These are phyloP conservation scores for Thelohanellus kitauei DNA, from an alignment of 30 jellyfish, hydroid and myxozoan genomes.

Conservation along the genomic window DNA sequence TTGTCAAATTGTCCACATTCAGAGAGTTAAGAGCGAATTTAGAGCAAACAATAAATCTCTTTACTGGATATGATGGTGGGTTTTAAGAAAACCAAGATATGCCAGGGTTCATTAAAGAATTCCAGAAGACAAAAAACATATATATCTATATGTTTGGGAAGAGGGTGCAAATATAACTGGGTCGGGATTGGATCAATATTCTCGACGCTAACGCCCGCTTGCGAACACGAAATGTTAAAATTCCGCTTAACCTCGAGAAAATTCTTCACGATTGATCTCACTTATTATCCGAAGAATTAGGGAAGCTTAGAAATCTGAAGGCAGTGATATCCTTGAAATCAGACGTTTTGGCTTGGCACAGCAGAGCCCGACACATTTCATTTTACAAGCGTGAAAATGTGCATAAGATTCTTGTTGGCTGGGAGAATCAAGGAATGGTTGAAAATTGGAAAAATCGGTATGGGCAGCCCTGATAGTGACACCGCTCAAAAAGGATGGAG, in stretches of 20 bases:
- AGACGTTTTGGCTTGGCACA: background rate
- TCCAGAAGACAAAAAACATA: too few species aligned
- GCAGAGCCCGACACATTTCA: background rate
- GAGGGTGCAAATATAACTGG: background rate
- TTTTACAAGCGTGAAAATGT: background rate
- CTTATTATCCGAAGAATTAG: background rate
- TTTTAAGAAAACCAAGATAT: too few species aligned
- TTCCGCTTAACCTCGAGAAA: background rate
- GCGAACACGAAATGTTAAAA: background rate
- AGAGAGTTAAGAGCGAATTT: too few species aligned
- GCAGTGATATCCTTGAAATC: background rate
- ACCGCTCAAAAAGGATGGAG: background rate
- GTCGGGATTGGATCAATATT: background rate
- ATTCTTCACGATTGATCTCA: background rate
- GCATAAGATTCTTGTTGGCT: background rate
- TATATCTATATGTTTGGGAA: too few species aligned
- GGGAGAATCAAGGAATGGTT: background rate
- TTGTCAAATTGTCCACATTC: too few species aligned
- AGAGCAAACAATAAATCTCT: too few species aligned
- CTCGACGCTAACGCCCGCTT: background rate
- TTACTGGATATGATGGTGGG: too few species aligned
- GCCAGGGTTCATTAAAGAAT: too few species aligned
- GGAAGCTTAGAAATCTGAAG: background rate
- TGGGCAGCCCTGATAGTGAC: slow-evolving; percentile 1
- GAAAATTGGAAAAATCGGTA: too few species aligned